Conservation (phyloP, 2,797 vertebrate species). For the Kryptopterus vitreolus region DNA sequence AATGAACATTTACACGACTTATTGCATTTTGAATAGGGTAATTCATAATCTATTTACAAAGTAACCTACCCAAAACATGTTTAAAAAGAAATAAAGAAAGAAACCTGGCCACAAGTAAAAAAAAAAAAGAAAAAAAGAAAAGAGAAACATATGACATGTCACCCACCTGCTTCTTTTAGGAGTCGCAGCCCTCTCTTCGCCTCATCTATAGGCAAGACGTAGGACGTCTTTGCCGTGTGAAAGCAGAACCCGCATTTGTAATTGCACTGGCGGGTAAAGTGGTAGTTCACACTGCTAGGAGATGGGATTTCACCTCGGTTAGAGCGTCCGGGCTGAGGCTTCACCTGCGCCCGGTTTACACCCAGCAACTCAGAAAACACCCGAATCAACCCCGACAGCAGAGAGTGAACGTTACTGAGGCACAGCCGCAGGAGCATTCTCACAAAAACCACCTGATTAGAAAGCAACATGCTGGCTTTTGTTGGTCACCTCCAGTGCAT, state of each 20-base stretch:
- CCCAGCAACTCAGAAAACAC: constrained; percentile 39
- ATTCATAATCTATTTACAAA: no score
- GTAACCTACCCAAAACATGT: no score
- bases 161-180: constrained; percentile 80
- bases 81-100: not conserved
- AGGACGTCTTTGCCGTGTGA: constrained; percentile 94
- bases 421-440: constrained; percentile 58
- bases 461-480: constrained; percentile 56
- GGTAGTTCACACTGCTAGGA: constrained; percentile 82
- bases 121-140: no score
- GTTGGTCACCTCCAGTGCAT: not conserved
- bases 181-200: constrained; percentile 80
- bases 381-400: constrained; percentile 37
- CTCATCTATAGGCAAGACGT: constrained; percentile 86
- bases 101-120: no score
- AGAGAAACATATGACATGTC: not conserved
- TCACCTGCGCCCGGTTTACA: not conserved
- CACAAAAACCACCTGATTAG: constrained; percentile 34
- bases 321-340: not conserved
- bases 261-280: constrained; percentile 91
- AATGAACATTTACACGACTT: no score
- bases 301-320: constrained; percentile 4
- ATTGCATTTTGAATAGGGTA: no score
- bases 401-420: constrained; percentile 45
- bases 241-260: constrained; percentile 97